Percentiles rank a stretch among this genome's conserved stretches.
Evolutionary conservation across 1,140 invertebrate species (phyloP).

Genomic region (Drosophila triauraria): DNA sequence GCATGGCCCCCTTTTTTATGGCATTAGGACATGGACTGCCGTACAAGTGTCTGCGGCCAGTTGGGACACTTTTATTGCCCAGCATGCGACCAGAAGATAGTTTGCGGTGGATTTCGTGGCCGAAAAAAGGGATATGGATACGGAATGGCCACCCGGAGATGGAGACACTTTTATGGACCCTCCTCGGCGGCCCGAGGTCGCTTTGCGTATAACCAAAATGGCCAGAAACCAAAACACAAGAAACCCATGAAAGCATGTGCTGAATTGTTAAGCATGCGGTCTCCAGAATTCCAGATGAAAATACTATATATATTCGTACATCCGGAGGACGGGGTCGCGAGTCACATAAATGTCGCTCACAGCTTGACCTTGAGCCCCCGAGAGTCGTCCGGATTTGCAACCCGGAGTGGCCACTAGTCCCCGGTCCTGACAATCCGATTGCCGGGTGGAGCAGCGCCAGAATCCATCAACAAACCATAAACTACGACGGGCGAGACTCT

Average conservation of each 20-base stretch:
- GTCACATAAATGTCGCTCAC: conserved; percentile 73
- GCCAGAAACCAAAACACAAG: conserved; percentile 47
- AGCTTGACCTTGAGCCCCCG: conserved; percentile 65
- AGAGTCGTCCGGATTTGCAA: conserved; percentile 40
- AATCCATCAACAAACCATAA: conserved; percentile 58
- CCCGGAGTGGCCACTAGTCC: conserved; percentile 24
- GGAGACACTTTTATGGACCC: conserved; percentile 61
- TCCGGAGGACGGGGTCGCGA: conserved; percentile 21
- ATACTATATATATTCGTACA: conserved; percentile 11
- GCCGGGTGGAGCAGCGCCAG: conserved; percentile 15
- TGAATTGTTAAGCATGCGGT: conserved; percentile 75
- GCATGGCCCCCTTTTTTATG: conserved; percentile 62
- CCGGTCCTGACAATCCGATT: conserved; percentile 30
- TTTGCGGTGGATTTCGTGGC: conserved; percentile 80
- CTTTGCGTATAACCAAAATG: conserved; percentile 69
- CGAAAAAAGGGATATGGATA: conserved; percentile 43
- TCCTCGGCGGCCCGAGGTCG: background rate
- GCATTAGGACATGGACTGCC: conserved; percentile 70
- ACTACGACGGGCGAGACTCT: conserved; percentile 43
- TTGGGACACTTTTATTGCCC: conserved; percentile 78
- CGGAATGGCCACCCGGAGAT: conserved; percentile 15
- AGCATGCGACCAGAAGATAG: conserved; percentile 77
- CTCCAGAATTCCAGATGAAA: conserved; percentile 58
- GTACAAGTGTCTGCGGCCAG: conserved; percentile 69
- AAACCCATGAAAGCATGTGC: conserved; percentile 61